Evolutionary conservation across 1,140 invertebrate genomes (phyloP), one percentile per base, ranked within the genome.

Genomic region (Panulirus ornatus): DNA sequence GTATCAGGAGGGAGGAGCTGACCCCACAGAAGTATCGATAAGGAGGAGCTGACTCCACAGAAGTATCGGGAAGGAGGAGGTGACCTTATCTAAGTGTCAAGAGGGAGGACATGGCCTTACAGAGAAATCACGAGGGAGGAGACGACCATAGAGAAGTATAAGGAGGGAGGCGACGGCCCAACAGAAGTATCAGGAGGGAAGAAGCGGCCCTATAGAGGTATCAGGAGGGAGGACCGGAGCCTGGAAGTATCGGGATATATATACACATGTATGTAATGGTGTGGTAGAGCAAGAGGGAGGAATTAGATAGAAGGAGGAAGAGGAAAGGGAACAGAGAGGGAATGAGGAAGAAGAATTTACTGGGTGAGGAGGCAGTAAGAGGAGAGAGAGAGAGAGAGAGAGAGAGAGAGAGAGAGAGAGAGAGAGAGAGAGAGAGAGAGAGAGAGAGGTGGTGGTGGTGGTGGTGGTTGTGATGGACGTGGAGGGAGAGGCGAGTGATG

Each of bases 371-470:
- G 22, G 51, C 11, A 22, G 22, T 11, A 58, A 22, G 22, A 22
- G 22, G 51, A 58, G 51, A 58, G 51, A 58, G 51, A 58, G 51
- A 58, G 51, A 58, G 51, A 58, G 51, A 58, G 51, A 58, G 51
- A 58, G 51, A 58, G 51, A 58, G 51, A 58, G 51, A 58, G 51
- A 58, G 51, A 58, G 51, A 58, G 51, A 58, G 51, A 58, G 51
- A 58, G 51, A 58, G 51, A 58, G 51, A 58, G 51, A 58, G 51
- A 58, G 51, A 58, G 51, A 58, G 51, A 58, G 51, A 58, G 51
- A 58, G 51, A 58, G 51, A 58, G 51, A 58, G 51, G 22, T 58
- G 51, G 22, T 11, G 22, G 51, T 11, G 11, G 51, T 11, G 51
- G 22, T 11, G 42, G 70, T 34, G 42, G 70, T 9, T 30, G 66